phyloP scores from a whole-genome alignment of 2,888 invertebrate species.

The Gymnosoma rotundatum region DNA sequence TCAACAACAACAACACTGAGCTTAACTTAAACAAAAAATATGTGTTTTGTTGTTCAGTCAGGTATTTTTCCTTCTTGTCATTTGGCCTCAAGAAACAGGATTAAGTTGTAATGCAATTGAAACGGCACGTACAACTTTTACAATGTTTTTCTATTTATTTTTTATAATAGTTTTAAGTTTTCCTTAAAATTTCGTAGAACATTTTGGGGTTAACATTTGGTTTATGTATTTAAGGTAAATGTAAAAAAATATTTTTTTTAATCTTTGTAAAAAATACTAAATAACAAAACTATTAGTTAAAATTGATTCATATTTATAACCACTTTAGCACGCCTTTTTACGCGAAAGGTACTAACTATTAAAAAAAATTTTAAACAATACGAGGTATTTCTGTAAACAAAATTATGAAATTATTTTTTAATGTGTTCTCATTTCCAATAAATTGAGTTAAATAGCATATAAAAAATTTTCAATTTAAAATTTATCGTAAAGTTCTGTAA shows the following conservation, averaged over 20 bases:
- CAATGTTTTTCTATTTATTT: slow-evolving; percentile 42
- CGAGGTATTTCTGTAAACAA: too few species aligned
- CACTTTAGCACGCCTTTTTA: too few species aligned
- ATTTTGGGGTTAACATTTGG: slow-evolving; percentile 30
- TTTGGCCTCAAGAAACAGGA: slow-evolving; percentile 22
- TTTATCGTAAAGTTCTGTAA: too few species aligned
- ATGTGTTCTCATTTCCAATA: too few species aligned
- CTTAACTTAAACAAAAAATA: slow-evolving; percentile 1
- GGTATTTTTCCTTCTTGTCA: slow-evolving; percentile 7
- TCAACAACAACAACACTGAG: not conserved
- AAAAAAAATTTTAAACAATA: too few species aligned
- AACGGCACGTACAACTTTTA: slow-evolving; percentile 38
- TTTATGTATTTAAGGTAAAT: slow-evolving; percentile 28
- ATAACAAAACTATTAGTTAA: too few species aligned
- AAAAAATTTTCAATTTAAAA: too few species aligned
- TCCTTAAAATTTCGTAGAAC: not conserved
- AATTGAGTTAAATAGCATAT: too few species aligned
- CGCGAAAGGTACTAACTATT: too few species aligned
- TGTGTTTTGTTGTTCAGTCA: slow-evolving; percentile 11
- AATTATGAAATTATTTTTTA: too few species aligned
- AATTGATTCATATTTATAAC: too few species aligned
- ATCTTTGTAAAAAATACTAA: too few species aligned
- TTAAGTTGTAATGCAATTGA: slow-evolving; percentile 37
- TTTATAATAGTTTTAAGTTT: not conserved
- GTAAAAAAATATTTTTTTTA: not conserved